Percentiles rank a stretch among this genome's conserved stretches.
phyloP scores from a whole-genome alignment of 1,140 invertebrate species.

The Hycleus phaleratus region DNA sequence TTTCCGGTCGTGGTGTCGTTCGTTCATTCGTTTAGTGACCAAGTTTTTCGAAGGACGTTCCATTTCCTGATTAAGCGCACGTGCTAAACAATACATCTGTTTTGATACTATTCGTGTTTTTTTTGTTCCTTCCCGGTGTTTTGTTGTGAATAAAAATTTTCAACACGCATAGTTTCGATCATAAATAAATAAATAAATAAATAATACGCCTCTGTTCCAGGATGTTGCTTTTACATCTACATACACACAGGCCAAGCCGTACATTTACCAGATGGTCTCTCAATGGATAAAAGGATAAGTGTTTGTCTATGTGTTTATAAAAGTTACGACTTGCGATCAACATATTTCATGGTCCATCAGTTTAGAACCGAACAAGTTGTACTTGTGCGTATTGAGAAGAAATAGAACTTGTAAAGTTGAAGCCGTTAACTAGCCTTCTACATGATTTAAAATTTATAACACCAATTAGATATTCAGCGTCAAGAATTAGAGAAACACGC shows the following conservation, averaged over 20 bases:
- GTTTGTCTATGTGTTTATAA: not conserved
- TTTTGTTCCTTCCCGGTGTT: too few species aligned
- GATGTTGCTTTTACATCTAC: not conserved
- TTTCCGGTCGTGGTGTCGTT: not conserved
- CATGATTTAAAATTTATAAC: conserved; percentile 9
- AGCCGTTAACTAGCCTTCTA: conserved; percentile 7
- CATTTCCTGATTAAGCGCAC: too few species aligned
- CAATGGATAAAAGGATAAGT: conserved; percentile 4
- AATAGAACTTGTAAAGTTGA: not conserved
- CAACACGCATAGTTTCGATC: not conserved
- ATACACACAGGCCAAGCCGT: not conserved
- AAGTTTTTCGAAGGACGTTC: too few species aligned
- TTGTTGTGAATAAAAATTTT: too few species aligned
- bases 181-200: not conserved
- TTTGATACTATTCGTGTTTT: too few species aligned
- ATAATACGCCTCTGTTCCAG: not conserved
- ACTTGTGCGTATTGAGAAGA: too few species aligned
- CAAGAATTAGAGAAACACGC: not conserved
- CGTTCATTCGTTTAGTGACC: too few species aligned
- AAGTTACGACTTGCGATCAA: conserved; percentile 6
- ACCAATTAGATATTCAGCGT: conserved; percentile 13
- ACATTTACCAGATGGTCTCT: conserved; percentile 2
- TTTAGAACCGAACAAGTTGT: not conserved
- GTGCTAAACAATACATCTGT: too few species aligned
- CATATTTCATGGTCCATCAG: conserved; percentile 12